Evolutionary conservation across 2,797 vertebrate species (phyloP).

Genomic region (Leuciscus waleckii): DNA sequence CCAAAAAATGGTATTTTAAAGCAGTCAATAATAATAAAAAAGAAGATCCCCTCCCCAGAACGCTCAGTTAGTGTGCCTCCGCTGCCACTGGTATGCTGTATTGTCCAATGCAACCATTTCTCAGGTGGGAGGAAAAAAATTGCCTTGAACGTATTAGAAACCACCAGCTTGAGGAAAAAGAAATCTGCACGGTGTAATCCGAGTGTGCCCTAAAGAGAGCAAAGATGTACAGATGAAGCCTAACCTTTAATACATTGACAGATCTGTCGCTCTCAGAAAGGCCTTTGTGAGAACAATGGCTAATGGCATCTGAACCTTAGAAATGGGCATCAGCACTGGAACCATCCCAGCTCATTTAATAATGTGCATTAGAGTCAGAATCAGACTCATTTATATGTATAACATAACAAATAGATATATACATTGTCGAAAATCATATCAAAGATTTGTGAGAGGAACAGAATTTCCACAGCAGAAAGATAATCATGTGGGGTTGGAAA

Average conservation of each 20-base stretch:
- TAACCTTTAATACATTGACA: conserved; percentile 22
- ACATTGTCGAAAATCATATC: neutral
- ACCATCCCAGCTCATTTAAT: neutral
- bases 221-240: neutral
- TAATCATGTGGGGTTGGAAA: neutral
- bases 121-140: neutral
- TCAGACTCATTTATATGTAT: neutral
- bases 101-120: neutral
- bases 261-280: conserved; percentile 5
- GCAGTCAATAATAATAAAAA: too few species aligned
- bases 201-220: conserved; percentile 15
- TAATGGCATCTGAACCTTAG: neutral
- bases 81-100: neutral
- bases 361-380: conserved; percentile 14
- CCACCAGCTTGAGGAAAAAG: neutral
- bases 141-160: conserved; percentile 22
- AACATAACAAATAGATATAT: neutral
- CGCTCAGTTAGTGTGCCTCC: too few species aligned
- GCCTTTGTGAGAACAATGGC: neutral
- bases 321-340: neutral
- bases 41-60: too few species aligned
- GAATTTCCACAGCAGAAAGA: neutral
- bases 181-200: neutral
- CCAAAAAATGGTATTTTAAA: too few species aligned
- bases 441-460: neutral